A percentile compares a stretch with the other conserved stretches of the same genome.
Conservation (phyloP, 1,140 invertebrate genomes). For the Pantala flavescens region DNA sequence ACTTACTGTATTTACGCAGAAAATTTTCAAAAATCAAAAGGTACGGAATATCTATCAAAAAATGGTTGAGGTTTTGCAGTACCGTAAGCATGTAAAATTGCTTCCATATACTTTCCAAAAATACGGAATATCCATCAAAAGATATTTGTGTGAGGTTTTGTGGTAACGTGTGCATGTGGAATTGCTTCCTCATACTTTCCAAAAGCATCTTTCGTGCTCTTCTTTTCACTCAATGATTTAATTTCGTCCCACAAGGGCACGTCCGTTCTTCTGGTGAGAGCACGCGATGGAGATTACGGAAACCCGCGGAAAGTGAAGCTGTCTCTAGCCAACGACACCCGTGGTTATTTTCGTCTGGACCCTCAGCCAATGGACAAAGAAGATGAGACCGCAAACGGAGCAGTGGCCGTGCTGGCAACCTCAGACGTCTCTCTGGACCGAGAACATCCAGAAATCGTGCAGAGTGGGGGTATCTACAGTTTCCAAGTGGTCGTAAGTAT, state of each 20-base stretch:
- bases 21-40: too few relatives aligned
- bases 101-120: too few relatives aligned
- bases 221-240: background rate
- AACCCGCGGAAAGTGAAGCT: constrained; percentile 48
- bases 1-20: too few relatives aligned
- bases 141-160: too few relatives aligned
- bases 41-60: too few relatives aligned
- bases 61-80: too few relatives aligned
- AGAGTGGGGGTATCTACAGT: constrained; percentile 66
- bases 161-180: too few relatives aligned
- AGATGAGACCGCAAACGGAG: constrained; percentile 36
- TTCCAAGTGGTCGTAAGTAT: constrained; percentile 51
- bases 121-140: too few relatives aligned
- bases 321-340: constrained; percentile 53
- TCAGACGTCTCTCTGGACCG: constrained; percentile 55
- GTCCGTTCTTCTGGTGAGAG: constrained; percentile 53
- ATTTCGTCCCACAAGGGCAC: constrained; percentile 31
- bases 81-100: too few relatives aligned
- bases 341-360: constrained; percentile 55
- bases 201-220: too few relatives aligned
- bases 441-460: constrained; percentile 57
- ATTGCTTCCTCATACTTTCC: too few relatives aligned
- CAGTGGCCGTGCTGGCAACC: constrained; percentile 39
- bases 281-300: constrained; percentile 65
- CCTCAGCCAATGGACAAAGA: constrained; percentile 39